Base-by-base conservation (phyloP, 2,797 vertebrate genomes). In the Myioborus melanocephalus region DNA sequence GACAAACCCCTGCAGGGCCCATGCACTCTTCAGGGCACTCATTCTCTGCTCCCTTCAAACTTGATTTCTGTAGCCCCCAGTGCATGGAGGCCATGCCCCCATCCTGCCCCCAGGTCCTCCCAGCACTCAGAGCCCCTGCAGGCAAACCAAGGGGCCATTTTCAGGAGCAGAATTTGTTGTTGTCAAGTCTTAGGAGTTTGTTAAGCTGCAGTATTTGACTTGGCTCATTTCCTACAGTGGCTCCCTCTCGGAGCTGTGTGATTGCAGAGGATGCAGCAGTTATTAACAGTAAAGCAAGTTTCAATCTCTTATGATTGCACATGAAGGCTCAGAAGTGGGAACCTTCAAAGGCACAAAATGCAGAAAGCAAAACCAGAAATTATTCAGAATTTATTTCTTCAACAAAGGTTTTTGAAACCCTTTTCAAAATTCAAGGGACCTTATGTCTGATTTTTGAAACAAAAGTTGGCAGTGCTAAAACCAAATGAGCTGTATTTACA, bases 241-340 rank as follows among this genome's bases (percentile, higher is more conserved):
- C 26, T 93, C 66, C 77, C 83, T 84, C 81, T 93, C 44, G 8
- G 86, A 95, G 32, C 66, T 84, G 55, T 60, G 81, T 52, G 88
- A 93, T 95, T 95, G 93, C 88, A 92, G 71, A n/a, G 73, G 66
- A 92, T 92, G 94, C 92, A 95, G 94, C 73, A 72, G 65, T 91
- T 91, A 90, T 86, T 93, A 94, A 86, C 69, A 88, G 69, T 34
- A 78, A 95, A 93, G 68, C 72, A 93, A 83, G 57, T 79, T 90
- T 92, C 90, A 82, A 15, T 82, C 83, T 89, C 81, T 89, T 70
- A 59, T 59, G 56, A 52, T 79, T 41, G 78, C 28, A 73, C 66
- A 70, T 23, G 83, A 94, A 88, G 83, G 63, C 78, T 94, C 4
- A 3, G 70, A 87, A 94, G 70, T 27, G 63, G 43, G 80, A 93